Evolutionary conservation across 2,113 vertebrate genomes (phyloP), one percentile per base, ranked within the genome.

Genomic region (Coracopsis vasa): DNA sequence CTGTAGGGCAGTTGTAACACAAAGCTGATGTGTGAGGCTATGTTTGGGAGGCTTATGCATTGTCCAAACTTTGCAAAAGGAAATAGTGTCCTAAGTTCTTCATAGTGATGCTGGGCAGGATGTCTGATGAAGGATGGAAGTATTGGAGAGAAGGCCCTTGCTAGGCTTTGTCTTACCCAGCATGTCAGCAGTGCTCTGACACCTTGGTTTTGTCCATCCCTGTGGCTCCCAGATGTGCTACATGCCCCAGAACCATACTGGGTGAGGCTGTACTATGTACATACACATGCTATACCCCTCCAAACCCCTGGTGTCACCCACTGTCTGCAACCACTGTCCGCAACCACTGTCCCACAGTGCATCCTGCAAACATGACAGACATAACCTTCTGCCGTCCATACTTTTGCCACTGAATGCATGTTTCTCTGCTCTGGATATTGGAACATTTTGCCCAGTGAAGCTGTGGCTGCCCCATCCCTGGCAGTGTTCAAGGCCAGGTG

Each of bases 251-350:
- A 58, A 58, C 21, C 56, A 15, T n/a, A 33, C 56, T 58, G 33
- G 21, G 13, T 58, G 56, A 58, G 33, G 13, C 13, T 58, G 33
- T n/a, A n/a, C n/a, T n/a, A n/a, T n/a, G n/a, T 35, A 54, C 0
- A 0, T 29, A 62, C 33, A 21, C 13, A 7, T 0, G 1, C 48
- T 25, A 2, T 29, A 42, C 19, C 19, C 27, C 37, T 66, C 50
- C 42, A 44, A 8, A 47, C 14, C n/a, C 9, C 45, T 16, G n/a
- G 4, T 39, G 66, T 60, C 51, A 25, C 45, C 58, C 44, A 11
- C 4, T 8, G 44, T 51, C 74, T 60, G 28, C 33, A 45, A 51
- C 44, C 20, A 2, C 60, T 31, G 13, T 33, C 51, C n/a, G 28
- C 33, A 45, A 51, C 44, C 20, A 2, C 60, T 31, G 13, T 33